A percentile compares a stretch with the other conserved stretches of the same genome.
Conservation (phyloP, 1,140 invertebrate species). For the Sycophila sp. region DNA sequence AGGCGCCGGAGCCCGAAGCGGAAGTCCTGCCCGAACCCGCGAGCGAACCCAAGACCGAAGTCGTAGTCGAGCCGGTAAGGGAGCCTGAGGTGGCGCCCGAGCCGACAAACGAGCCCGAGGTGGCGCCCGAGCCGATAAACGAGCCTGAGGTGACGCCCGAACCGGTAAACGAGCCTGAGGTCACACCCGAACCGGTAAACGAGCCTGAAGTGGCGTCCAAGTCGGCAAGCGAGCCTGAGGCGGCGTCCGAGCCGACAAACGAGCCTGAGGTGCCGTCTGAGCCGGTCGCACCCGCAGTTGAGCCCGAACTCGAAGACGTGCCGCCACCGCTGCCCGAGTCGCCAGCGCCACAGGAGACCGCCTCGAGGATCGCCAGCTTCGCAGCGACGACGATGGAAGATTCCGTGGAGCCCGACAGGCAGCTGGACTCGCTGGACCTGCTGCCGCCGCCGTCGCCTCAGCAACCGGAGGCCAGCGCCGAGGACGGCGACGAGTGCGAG, state of each 20-base stretch:
- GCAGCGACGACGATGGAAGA: slow-evolving; percentile 46
- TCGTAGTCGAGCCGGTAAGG: slow-evolving; percentile 23
- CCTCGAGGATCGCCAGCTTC: slow-evolving; percentile 40
- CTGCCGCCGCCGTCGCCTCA: slow-evolving; percentile 11
- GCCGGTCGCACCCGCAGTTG: background rate
- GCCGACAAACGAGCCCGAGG: background rate
- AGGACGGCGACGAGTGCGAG: background rate
- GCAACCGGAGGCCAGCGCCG: background rate
- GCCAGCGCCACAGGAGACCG: slow-evolving; percentile 44
- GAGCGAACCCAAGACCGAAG: slow-evolving; percentile 1
- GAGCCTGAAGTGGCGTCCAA: slow-evolving; percentile 14
- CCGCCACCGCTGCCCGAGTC: slow-evolving; percentile 45
- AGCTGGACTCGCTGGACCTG: background rate
- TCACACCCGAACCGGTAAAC: slow-evolving; percentile 19
- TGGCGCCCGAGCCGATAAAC: background rate
- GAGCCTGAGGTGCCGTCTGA: background rate
- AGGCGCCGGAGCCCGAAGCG: slow-evolving; percentile 31
- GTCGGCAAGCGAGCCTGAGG: background rate
- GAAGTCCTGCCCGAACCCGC: background rate
- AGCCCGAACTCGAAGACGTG: slow-evolving; percentile 41
- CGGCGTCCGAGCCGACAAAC: background rate
- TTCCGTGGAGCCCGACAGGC: slow-evolving; percentile 42
- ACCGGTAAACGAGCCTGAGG: no score
- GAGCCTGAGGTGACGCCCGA: background rate
- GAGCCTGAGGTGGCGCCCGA: slow-evolving; percentile 8